A percentile compares a stretch with the other conserved stretches of the same genome.
Evolutionary conservation across 2,888 invertebrate genomes (phyloP).

Genomic region (Trichogramma evanescens): DNA sequence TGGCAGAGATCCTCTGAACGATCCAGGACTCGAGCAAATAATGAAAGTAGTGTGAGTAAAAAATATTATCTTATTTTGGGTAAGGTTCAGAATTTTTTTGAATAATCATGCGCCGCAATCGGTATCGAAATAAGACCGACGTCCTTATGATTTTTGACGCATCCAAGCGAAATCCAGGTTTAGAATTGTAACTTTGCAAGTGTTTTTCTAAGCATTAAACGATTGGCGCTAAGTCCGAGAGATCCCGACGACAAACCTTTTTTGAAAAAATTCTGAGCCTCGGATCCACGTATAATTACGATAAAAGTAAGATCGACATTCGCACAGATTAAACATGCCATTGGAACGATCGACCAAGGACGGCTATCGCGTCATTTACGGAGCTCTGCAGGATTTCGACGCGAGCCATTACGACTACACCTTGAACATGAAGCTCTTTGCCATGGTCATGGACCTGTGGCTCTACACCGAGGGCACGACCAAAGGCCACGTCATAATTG

Average conservation of each 20-base stretch:
- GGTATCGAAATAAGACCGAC: too few species aligned
- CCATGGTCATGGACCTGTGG: conserved; percentile 56
- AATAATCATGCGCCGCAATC: too few species aligned
- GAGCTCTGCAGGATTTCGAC: conserved; percentile 53
- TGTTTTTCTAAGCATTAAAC: neutral
- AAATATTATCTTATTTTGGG: neutral
- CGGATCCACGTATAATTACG: neutral
- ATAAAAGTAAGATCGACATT: neutral
- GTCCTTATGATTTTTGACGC: too few species aligned
- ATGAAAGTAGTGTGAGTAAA: neutral
- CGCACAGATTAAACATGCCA: conserved; percentile 42
- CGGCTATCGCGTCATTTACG: conserved; percentile 53
- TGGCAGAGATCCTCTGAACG: conserved; percentile 48
- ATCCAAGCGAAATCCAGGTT: neutral
- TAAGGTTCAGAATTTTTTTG: too few species aligned
- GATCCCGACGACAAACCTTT: neutral
- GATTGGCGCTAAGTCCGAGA: neutral
- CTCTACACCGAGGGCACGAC: conserved; percentile 52
- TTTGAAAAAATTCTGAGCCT: neutral
- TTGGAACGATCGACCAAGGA: conserved; percentile 50
- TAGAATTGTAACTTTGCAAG: neutral
- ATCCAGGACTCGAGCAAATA: conserved; percentile 39
- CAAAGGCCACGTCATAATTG: conserved; percentile 55
- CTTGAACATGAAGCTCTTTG: conserved; percentile 48
- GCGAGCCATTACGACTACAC: conserved; percentile 54